Evolutionary conservation across 2,888 invertebrate species (phyloP).

Genomic region (Plebejus anna): DNA sequence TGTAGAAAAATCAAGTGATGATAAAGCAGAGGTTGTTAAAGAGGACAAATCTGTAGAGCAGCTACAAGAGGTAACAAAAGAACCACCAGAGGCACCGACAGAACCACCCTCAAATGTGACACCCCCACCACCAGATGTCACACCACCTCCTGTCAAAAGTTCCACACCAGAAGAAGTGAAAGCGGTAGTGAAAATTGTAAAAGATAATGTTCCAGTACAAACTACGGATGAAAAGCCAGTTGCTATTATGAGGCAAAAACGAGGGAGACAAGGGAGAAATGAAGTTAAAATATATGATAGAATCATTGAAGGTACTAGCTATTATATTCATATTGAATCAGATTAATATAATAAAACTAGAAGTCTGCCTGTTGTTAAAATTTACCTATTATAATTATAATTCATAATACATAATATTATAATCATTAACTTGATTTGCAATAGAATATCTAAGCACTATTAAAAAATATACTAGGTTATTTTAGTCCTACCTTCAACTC

Average conservation of each 20-base stretch:
- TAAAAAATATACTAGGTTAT: background rate
- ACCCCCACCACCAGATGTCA: background rate
- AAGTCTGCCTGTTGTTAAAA: no score
- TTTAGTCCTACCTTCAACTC: background rate
- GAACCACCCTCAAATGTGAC: background rate
- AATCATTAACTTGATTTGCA: no score
- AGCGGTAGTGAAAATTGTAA: constrained; percentile 43
- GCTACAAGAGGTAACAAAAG: constrained; percentile 21
- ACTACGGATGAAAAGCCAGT: constrained; percentile 70
- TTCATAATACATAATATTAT: no score
- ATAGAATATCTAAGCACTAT: no score
- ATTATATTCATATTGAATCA: background rate
- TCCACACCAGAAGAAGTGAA: constrained; percentile 38
- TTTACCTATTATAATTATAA: no score
- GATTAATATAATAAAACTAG: no score
- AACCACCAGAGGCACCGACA: background rate
- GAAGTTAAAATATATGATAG: constrained; percentile 76
- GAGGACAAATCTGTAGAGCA: constrained; percentile 36
- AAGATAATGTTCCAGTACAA: constrained; percentile 44
- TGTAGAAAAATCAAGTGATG: constrained; percentile 37
- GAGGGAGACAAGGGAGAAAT: constrained; percentile 66
- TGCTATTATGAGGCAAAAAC: constrained; percentile 58
- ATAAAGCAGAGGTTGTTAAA: constrained; percentile 31
- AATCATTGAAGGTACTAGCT: constrained; percentile 64
- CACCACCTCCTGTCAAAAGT: constrained; percentile 8